Percentiles rank a stretch among this genome's conserved stretches.
Conservation (phyloP, 2,797 vertebrate species). For the Antrozous pallidus region DNA sequence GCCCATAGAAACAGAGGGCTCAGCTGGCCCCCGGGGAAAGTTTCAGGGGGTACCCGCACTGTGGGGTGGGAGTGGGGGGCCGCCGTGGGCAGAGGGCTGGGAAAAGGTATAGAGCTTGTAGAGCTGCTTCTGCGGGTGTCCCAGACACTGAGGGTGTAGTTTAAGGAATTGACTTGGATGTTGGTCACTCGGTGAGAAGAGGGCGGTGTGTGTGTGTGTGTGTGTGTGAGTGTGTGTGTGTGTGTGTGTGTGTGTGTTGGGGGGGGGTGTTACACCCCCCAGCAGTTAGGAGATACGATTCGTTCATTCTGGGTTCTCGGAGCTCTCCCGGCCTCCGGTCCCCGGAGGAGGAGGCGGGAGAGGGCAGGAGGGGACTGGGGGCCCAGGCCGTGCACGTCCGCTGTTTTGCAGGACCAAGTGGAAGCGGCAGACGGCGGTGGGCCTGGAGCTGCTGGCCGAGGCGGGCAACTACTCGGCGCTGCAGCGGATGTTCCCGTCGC, state of each 20-base stretch:
- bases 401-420: slow-evolving; percentile 90
- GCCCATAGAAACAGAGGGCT: not conserved
- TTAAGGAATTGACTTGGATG: not conserved
- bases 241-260: not conserved
- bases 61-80: rapidly evolving
- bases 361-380: not conserved
- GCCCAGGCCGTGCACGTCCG: rapidly evolving
- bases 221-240: no score
- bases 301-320: not conserved
- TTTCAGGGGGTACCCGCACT: slow-evolving; percentile 36
- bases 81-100: not conserved
- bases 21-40: slow-evolving; percentile 30
- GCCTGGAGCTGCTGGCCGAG: slow-evolving; percentile 90
- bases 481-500: slow-evolving; percentile 94
- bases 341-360: not conserved
- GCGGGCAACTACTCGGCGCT: slow-evolving; percentile 91
- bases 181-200: not conserved
- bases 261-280: no score
- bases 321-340: not conserved
- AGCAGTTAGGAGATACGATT: not conserved
- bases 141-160: not conserved
- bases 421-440: slow-evolving; percentile 94
- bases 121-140: not conserved
- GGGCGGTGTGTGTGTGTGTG: not conserved
- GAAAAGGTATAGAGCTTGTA: not conserved